Evolutionary conservation across 2,797 vertebrate genomes (phyloP).

Genomic region (Knipowitschia caucasica): DNA sequence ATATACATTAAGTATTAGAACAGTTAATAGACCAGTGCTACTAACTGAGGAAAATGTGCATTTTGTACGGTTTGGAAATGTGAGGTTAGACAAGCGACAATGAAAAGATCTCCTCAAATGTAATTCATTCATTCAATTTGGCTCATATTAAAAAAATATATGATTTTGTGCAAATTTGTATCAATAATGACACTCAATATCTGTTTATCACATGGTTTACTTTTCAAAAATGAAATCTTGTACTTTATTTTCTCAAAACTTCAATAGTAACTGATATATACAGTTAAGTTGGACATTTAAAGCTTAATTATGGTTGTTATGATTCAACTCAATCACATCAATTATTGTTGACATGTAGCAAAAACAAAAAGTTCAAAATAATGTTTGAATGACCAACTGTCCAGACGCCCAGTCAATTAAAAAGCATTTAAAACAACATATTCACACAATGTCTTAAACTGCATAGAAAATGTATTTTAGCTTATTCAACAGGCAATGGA

Average conservation of each 20-base stretch:
- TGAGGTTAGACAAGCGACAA: slow-evolving; percentile 15
- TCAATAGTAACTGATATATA: too few relatives aligned
- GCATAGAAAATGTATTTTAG: slow-evolving; percentile 4
- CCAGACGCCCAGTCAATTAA: background rate
- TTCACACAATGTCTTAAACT: background rate
- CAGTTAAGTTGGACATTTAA: background rate
- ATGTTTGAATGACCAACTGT: background rate
- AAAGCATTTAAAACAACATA: background rate
- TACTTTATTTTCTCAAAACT: background rate
- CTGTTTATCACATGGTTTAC: background rate
- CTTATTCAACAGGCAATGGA: slow-evolving; percentile 4
- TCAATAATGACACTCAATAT: background rate
- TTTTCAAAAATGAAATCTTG: background rate
- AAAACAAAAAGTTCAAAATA: background rate
- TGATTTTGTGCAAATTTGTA: slow-evolving; percentile 2
- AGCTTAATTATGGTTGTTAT: background rate
- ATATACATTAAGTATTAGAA: background rate
- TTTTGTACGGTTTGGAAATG: slow-evolving; percentile 11
- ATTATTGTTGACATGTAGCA: too few relatives aligned
- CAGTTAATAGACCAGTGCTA: background rate
- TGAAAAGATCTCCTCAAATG: slow-evolving; percentile 18
- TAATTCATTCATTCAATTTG: background rate
- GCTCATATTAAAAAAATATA: background rate
- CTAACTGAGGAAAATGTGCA: slow-evolving; percentile 10
- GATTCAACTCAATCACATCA: too few relatives aligned